Percentiles rank a stretch among this genome's conserved stretches.
Conservation (phyloP, 2,113 vertebrate species). For the Notothenia rossii region DNA sequence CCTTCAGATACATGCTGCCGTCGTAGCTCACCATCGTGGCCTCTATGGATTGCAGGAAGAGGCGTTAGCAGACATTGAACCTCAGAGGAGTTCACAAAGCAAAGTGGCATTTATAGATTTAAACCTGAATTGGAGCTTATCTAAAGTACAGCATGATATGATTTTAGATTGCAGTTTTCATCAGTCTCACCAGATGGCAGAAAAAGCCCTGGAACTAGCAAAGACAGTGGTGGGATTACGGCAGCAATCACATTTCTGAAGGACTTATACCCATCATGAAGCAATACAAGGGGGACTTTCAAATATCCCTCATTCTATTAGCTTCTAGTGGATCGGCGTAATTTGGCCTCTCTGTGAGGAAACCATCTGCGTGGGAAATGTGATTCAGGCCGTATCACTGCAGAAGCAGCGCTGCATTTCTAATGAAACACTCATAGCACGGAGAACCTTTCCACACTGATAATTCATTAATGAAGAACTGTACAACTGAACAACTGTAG, state of each 20-base stretch:
- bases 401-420: slow-evolving; percentile 53
- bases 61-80: slow-evolving; percentile 13
- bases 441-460: slow-evolving; percentile 38
- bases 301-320: slow-evolving; percentile 70
- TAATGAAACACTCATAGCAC: slow-evolving; percentile 56
- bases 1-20: slow-evolving; percentile 96
- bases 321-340: slow-evolving; percentile 68
- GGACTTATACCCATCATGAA: slow-evolving; percentile 64
- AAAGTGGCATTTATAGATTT: slow-evolving; percentile 29
- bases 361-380: slow-evolving; percentile 69
- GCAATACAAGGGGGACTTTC: slow-evolving; percentile 64
- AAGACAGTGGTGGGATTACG: slow-evolving; percentile 24
- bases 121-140: slow-evolving; percentile 36
- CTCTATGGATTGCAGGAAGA: slow-evolving; percentile 79
- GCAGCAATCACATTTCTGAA: slow-evolving; percentile 63
- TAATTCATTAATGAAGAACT: slow-evolving; percentile 59
- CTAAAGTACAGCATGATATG: slow-evolving; percentile 43
- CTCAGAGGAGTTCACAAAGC: slow-evolving; percentile 4
- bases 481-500: slow-evolving; percentile 8
- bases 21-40: slow-evolving; percentile 94
- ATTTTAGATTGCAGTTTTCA: slow-evolving; percentile 76
- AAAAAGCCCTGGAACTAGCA: slow-evolving; percentile 70
- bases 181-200: slow-evolving; percentile 80
- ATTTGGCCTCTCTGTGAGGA: slow-evolving; percentile 69
- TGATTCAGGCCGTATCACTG: slow-evolving; percentile 57